Conservation (phyloP, 2,797 vertebrate genomes). For the Urocyon cinereoargenteus region DNA sequence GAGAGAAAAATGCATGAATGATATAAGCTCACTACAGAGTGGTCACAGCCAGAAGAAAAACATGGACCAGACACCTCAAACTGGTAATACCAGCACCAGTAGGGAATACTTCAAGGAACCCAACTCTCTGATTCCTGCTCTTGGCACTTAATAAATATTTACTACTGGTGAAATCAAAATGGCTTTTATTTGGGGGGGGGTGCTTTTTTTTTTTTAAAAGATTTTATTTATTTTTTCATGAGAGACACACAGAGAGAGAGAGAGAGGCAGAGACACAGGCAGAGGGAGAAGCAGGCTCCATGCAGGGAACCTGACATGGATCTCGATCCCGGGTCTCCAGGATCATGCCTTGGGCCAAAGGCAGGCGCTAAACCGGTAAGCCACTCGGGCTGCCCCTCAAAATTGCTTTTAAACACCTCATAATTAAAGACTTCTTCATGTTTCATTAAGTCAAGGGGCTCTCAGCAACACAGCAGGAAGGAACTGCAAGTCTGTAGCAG, state of each 20-base stretch:
- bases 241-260: no score
- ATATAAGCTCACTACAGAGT: background rate
- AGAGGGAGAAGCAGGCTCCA: no score
- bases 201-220: no score
- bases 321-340: no score
- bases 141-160: slow-evolving; percentile 62
- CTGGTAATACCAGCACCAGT: background rate
- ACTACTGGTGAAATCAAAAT: slow-evolving; percentile 56
- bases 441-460: background rate
- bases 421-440: slow-evolving; percentile 57
- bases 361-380: no score
- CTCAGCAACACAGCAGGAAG: background rate
- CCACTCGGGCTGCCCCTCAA: background rate
- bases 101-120: background rate
- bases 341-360: no score
- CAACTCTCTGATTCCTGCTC: background rate
- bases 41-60: slow-evolving; percentile 86
- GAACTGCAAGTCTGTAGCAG: background rate
- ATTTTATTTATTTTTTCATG: no score
- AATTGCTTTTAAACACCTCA: slow-evolving; percentile 58
- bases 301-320: no score
- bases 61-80: background rate
- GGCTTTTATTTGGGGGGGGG: background rate
- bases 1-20: slow-evolving; percentile 25
- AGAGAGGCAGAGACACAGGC: no score